Conservation (phyloP, 2,797 vertebrate genomes). For the Loris lydekkerianus region DNA sequence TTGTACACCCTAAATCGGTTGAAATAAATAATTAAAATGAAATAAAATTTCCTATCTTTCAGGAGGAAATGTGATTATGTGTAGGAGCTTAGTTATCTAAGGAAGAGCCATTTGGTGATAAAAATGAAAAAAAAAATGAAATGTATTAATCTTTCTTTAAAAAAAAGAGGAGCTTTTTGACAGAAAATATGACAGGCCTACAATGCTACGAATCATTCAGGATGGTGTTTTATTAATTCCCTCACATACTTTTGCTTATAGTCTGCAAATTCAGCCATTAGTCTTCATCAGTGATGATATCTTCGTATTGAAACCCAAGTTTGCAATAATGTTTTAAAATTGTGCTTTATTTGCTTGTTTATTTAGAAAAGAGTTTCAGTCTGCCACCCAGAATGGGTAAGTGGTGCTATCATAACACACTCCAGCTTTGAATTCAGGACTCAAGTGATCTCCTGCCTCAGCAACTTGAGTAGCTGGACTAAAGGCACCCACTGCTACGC, state of each 20-base stretch:
- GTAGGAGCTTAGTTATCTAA: no score
- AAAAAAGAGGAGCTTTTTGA: conserved; percentile 82
- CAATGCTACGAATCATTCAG: conserved; percentile 79
- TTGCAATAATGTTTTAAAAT: not conserved
- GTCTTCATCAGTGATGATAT: conserved; percentile 71
- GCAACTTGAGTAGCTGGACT: not conserved
- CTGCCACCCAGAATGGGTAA: not conserved
- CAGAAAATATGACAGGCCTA: conserved; percentile 78
- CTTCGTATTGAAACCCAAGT: conserved; percentile 76
- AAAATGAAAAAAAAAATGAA: not conserved
- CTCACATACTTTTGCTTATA: conserved; percentile 80
- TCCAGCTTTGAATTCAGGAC: not conserved
- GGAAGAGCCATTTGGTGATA: not conserved
- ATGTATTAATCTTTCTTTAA: not conserved
- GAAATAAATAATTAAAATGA: no score
- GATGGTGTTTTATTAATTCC: conserved; percentile 74
- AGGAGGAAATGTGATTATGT: no score
- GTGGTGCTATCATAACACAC: not conserved
- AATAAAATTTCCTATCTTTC: no score
- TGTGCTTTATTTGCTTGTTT: not conserved
- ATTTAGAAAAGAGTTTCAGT: not conserved
- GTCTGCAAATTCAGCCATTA: conserved; percentile 84
- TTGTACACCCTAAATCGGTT: no score
- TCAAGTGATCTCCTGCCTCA: not conserved
- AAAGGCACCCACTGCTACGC: not conserved